phyloP scores from a whole-genome alignment of 2,797 vertebrate genomes.

The Denticeps clupeoides region DNA sequence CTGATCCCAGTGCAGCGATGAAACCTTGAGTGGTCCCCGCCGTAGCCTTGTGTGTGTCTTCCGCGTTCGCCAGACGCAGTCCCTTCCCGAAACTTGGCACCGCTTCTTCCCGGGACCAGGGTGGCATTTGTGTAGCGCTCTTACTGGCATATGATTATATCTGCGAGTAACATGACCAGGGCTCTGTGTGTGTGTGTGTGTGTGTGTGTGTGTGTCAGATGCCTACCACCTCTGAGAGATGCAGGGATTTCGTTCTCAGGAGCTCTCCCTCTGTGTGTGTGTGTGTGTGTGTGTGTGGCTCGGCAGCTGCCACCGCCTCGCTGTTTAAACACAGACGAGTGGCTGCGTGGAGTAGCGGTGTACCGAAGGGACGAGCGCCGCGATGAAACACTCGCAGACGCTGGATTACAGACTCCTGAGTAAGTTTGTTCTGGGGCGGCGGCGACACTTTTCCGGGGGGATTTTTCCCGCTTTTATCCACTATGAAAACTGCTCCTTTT shows the following conservation, averaged over 20 bases:
- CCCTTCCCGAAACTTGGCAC: too few relatives aligned
- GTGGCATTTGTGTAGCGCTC: too few relatives aligned
- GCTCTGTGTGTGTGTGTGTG: background rate
- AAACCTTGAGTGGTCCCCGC: too few relatives aligned
- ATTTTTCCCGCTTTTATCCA: too few relatives aligned
- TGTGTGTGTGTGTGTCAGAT: background rate
- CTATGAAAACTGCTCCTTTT: too few relatives aligned
- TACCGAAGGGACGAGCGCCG: constrained; percentile 17
- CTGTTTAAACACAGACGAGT: background rate
- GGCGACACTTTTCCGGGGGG: too few relatives aligned
- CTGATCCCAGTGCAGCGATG: too few relatives aligned
- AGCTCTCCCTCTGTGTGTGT: background rate
- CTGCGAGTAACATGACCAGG: constrained; percentile 58
- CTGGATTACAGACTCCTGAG: constrained; percentile 61
- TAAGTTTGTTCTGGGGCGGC: too few relatives aligned
- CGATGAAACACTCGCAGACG: constrained; percentile 57
- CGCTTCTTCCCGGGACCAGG: too few relatives aligned
- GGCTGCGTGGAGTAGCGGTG: constrained; percentile 40
- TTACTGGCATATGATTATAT: too few relatives aligned
- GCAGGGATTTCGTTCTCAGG: background rate
- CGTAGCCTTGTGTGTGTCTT: too few relatives aligned
- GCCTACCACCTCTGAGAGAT: background rate
- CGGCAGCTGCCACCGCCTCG: background rate
- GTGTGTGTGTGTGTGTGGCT: background rate
- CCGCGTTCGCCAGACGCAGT: too few relatives aligned